A percentile compares a stretch with the other conserved stretches of the same genome.
These are phyloP conservation scores for Andricus grossulariae DNA, from an alignment of 1,140 invertebrate genomes.

Conservation along the genomic window DNA sequence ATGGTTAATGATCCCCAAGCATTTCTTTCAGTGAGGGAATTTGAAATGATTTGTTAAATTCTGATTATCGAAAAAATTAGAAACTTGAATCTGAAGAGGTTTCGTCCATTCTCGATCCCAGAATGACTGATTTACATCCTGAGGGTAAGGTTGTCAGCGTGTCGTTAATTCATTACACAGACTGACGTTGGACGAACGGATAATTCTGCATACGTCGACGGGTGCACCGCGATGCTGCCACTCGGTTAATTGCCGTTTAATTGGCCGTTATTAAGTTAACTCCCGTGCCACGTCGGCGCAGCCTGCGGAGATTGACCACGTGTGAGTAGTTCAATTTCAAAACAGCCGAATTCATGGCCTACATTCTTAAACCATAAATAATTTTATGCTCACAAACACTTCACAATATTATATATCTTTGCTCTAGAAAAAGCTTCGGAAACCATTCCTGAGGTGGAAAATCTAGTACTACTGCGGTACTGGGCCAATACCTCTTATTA, in stretches of 20 bases:
- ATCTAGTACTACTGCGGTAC: neutral
- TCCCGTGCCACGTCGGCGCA: slow-evolving; percentile 52
- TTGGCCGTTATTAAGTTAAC: slow-evolving; percentile 70
- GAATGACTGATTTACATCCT: slow-evolving; percentile 40
- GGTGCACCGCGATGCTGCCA: slow-evolving; percentile 35
- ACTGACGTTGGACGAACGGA: slow-evolving; percentile 36
- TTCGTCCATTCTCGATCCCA: neutral
- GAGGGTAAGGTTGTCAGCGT: slow-evolving; percentile 41
- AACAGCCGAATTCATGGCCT: neutral
- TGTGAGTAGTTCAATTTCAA: slow-evolving; percentile 21
- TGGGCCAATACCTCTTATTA: too few species aligned
- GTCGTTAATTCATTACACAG: slow-evolving; percentile 56
- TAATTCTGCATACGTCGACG: slow-evolving; percentile 36
- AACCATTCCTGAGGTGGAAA: too few species aligned
- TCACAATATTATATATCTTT: too few species aligned
- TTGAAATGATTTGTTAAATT: too few species aligned
- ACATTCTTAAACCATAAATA: too few species aligned
- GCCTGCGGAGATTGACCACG: slow-evolving; percentile 55
- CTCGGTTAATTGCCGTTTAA: slow-evolving; percentile 68
- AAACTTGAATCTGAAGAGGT: neutral
- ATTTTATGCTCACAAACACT: too few species aligned
- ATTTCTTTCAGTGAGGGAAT: too few species aligned
- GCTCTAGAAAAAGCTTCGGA: too few species aligned
- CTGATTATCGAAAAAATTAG: neutral
- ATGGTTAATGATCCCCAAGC: too few species aligned